phyloP scores from a whole-genome alignment of 1,140 invertebrate species.

The Eubasilissa regina region DNA sequence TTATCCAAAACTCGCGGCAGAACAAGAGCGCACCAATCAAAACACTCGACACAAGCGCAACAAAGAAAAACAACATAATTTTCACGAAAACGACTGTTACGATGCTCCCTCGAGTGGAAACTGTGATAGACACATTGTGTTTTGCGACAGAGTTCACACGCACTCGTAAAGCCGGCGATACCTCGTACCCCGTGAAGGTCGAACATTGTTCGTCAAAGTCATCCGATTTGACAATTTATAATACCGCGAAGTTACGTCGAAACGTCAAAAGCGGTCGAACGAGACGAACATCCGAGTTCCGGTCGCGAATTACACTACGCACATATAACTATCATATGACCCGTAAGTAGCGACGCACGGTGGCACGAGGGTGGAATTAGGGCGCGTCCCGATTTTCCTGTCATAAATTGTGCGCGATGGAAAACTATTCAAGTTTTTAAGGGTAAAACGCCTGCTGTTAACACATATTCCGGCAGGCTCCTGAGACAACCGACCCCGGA shows the following conservation, averaged over 20 bases:
- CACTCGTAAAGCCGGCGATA: background rate
- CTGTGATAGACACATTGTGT: slow-evolving; percentile 24
- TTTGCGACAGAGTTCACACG: background rate
- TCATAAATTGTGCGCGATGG: background rate
- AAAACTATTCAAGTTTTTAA: slow-evolving; percentile 21
- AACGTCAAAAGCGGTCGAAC: background rate
- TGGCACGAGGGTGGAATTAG: slow-evolving; percentile 14
- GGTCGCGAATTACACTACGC: background rate
- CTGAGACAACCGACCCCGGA: background rate
- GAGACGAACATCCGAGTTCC: background rate
- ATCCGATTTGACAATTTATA: background rate
- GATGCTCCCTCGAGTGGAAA: slow-evolving; percentile 37
- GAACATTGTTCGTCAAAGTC: slow-evolving; percentile 6
- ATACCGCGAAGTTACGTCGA: background rate
- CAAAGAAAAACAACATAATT: slow-evolving; percentile 21
- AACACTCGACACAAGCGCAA: slow-evolving; percentile 21
- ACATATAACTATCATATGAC: background rate
- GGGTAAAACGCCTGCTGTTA: background rate
- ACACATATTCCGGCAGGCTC: background rate
- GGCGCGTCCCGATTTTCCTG: slow-evolving; percentile 28
- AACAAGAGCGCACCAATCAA: slow-evolving; percentile 24
- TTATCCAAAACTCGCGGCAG: slow-evolving; percentile 6
- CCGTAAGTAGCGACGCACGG: background rate
- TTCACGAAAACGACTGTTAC: slow-evolving; percentile 30
- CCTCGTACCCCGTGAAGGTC: slow-evolving; percentile 16